Evolutionary conservation across 2,888 invertebrate species (phyloP).

Genomic region (Drepanosiphum platanoidis): DNA sequence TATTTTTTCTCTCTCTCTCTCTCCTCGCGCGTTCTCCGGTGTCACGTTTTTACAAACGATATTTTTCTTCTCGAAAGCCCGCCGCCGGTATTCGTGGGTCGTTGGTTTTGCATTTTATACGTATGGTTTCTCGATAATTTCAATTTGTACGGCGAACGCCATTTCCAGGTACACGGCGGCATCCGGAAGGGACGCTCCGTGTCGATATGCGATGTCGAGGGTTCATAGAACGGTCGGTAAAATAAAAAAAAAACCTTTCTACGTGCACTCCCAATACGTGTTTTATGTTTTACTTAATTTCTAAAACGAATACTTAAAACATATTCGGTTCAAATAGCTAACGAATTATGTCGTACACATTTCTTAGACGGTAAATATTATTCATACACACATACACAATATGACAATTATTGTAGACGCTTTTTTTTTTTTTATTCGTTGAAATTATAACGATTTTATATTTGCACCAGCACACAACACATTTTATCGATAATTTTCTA

Average conservation of each 20-base stretch:
- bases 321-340: no score
- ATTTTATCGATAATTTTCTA: no score
- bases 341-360: no score
- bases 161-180: background rate
- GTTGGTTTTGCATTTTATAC: background rate
- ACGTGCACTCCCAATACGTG: background rate
- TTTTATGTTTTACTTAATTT: no score
- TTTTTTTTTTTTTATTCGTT: no score
- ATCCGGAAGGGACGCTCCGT: background rate
- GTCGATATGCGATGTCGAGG: conserved; percentile 11
- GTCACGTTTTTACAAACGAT: conserved; percentile 26
- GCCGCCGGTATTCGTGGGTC: background rate
- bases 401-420: no score
- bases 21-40: background rate
- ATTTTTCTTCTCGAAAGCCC: background rate
- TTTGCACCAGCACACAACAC: no score
- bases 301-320: no score
- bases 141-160: background rate
- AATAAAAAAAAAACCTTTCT: background rate
- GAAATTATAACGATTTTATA: no score
- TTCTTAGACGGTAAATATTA: no score
- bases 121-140: background rate
- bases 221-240: background rate
- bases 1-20: background rate
- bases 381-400: no score